A percentile compares a stretch with the other conserved stretches of the same genome.
Evolutionary conservation across 2,888 invertebrate species (phyloP).

Genomic region (Sphaerophoria taeniata): DNA sequence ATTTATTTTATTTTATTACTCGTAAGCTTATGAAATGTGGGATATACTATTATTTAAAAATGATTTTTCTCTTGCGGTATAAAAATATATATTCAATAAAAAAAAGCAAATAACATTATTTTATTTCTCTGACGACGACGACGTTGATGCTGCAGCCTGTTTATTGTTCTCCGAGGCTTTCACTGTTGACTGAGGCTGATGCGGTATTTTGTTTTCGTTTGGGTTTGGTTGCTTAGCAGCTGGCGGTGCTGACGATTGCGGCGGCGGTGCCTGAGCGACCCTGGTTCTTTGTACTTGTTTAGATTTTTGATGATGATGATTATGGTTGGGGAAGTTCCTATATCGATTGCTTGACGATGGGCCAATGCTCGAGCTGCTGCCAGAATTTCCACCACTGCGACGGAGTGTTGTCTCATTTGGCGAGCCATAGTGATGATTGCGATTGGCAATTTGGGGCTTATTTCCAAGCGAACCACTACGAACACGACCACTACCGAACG

Average conservation of each 20-base stretch:
- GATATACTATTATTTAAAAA: constrained; percentile 36
- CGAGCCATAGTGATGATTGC: constrained; percentile 80
- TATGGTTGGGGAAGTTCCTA: constrained; percentile 57
- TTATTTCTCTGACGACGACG: constrained; percentile 77
- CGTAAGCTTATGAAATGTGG: constrained; percentile 54
- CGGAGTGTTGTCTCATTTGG: constrained; percentile 78
- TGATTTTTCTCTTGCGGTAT: constrained; percentile 38
- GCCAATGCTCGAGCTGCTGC: constrained; percentile 79
- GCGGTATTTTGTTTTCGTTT: constrained; percentile 46
- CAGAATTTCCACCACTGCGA: constrained; percentile 78
- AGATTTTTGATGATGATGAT: constrained; percentile 65
- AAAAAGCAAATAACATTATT: constrained; percentile 48
- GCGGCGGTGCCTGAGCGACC: constrained; percentile 4
- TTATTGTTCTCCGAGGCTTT: constrained; percentile 62
- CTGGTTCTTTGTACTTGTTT: constrained; percentile 65
- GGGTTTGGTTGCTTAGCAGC: constrained; percentile 33
- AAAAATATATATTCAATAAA: constrained; percentile 55
- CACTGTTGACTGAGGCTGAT: constrained; percentile 42
- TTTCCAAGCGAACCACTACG: constrained; percentile 82
- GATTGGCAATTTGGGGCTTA: constrained; percentile 81
- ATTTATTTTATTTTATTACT: constrained; percentile 16
- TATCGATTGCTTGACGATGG: constrained; percentile 71
- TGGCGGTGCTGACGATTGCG: constrained; percentile 15
- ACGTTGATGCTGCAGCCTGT: constrained; percentile 36
- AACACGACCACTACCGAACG: constrained; percentile 81